Evolutionary conservation across 2,797 vertebrate genomes (phyloP), one percentile per base, ranked within the genome.

Genomic region (Acropternis orthonyx): DNA sequence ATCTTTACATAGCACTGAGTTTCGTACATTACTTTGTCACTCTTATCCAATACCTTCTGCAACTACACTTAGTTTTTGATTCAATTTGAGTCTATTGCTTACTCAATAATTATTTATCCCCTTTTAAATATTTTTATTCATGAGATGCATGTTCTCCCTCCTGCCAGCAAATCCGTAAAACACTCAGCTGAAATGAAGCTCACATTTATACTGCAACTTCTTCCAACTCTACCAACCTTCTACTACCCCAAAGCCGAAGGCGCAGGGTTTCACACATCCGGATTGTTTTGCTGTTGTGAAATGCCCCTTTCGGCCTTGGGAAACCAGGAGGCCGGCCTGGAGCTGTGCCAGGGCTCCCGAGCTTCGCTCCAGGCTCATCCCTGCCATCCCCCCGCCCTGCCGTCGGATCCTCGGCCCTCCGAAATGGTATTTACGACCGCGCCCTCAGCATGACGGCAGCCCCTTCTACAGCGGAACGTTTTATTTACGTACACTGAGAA

Each of bases 391-490:
- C 0, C 34, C 7, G 14, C 11, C 15, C 58, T 44, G 54, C 39
- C 1, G 7, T 32, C 73, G 23, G 34, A 1, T 3, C 14, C 32
- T 12, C 12, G 9, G 37, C 37, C 12, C 37, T 37, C 27, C 28
- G 14, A 22, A 32, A 20, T 3, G 32, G 19, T 12, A 23, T 5
- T n/a, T 11, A 12, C 51, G 22, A 10, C 1, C 6, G 1, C 1
- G 9, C 5, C 10, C 46, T 39, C 37, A n/a, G 3, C 19, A 2
- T 0, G 28, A 15, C 16, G 7, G 36, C 11, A 51, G 5, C 3
- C 8, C 27, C 8, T 34, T 19, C 51, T 6, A 2, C 0, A 8
- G 30, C 0, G 7, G 8, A 6, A 34, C 10, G 3, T 3, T 66
- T 65, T 11, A 48, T 18, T 37, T 14, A 16, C 0, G 5, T 4